These are phyloP conservation scores for Pocillopora grandis DNA, from an alignment of 92 coral and sea anemone genomes.

Conservation along the genomic window DNA sequence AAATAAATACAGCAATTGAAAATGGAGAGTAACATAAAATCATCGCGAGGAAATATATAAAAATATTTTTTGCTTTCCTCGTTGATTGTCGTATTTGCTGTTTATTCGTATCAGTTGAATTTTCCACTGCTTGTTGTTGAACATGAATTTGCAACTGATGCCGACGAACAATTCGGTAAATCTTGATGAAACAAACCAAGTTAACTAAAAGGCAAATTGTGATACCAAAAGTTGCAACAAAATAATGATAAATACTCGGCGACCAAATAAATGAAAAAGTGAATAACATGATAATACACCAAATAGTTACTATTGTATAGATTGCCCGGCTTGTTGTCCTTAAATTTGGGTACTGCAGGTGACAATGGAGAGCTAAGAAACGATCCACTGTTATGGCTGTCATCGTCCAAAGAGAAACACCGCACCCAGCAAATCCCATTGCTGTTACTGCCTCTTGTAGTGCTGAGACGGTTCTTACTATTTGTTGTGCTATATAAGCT, in stretches of 20 bases:
- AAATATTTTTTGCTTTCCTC: neutral
- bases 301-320: too few species aligned
- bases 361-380: too few species aligned
- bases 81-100: neutral
- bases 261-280: neutral
- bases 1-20: too few species aligned
- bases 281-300: neutral
- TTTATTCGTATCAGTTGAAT: neutral
- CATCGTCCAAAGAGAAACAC: constrained; percentile 2
- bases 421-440: neutral
- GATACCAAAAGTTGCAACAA: neutral
- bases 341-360: too few species aligned
- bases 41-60: constrained; percentile 1
- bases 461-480: neutral
- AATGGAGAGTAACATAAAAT: constrained; percentile 4
- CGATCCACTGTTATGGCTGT: neutral
- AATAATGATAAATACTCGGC: neutral
- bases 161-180: neutral
- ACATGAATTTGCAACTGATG: constrained; percentile 3
- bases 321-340: too few species aligned
- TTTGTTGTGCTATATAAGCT: neutral
- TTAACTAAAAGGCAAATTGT: neutral
- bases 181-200: neutral
- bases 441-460: neutral
- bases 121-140: neutral